Conservation (phyloP, 2,797 vertebrate species). For the Vireo griseus region DNA sequence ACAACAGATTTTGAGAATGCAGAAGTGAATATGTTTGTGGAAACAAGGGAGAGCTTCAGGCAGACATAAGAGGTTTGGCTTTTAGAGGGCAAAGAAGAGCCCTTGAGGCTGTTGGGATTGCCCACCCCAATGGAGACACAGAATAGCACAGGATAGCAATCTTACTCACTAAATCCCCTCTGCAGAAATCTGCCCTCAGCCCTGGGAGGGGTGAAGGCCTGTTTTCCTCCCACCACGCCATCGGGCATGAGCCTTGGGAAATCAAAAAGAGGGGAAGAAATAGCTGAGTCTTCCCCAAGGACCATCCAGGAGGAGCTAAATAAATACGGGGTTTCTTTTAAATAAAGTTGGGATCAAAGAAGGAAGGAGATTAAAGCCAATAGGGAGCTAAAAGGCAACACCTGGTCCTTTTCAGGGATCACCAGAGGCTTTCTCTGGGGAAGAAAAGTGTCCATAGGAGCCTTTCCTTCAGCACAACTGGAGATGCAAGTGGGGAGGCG, state of each 20-base stretch:
- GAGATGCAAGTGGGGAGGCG: not conserved
- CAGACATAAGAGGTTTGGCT: not conserved
- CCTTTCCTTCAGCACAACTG: not conserved
- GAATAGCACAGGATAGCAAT: not conserved
- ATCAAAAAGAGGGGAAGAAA: constrained; percentile 56
- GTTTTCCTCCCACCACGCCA: constrained; percentile 12
- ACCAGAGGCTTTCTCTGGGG: constrained; percentile 35
- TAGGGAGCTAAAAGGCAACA: constrained; percentile 66
- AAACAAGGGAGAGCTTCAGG: not conserved
- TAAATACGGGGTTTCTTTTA: constrained; percentile 66
- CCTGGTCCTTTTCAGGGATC: constrained; percentile 55
- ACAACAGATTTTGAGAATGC: not conserved
- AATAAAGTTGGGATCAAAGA: constrained; percentile 63
- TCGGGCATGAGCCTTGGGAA: not conserved
- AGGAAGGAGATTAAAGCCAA: constrained; percentile 65
- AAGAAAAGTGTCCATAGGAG: not conserved
- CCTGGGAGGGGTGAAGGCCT: constrained; percentile 34
- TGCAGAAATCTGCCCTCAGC: not conserved
- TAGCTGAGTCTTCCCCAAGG: constrained; percentile 45
- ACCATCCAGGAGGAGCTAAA: constrained; percentile 70
- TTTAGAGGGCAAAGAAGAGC: not conserved
- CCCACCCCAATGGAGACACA: accelerated
- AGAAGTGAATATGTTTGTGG: not conserved
- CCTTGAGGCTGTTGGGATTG: not conserved
- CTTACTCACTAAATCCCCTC: not conserved